These are phyloP conservation scores for Austrolebias charrua DNA, from an alignment of 2,797 vertebrate species.

Conservation along the genomic window DNA sequence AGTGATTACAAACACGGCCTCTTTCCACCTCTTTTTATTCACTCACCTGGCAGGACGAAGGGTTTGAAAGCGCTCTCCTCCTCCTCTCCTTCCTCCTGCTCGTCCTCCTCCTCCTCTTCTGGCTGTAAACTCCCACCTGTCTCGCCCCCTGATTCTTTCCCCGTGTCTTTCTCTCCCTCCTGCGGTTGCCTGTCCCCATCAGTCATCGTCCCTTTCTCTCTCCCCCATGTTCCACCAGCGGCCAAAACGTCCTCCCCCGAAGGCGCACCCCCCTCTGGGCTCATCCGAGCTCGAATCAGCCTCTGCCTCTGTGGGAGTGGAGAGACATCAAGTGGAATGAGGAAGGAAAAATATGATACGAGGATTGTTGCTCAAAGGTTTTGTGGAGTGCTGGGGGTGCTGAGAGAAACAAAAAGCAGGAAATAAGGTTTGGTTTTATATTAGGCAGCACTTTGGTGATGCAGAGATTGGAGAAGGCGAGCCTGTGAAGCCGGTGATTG, in stretches of 20 bases:
- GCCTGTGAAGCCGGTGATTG: too few species aligned
- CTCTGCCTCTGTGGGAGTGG: constrained; percentile 75
- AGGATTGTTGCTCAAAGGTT: constrained; percentile 1
- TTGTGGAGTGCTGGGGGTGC: too few species aligned
- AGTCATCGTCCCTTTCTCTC: constrained; percentile 67
- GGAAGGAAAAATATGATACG: not conserved
- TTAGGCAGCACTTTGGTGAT: too few species aligned
- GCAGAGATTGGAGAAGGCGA: too few species aligned
- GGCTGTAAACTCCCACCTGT: constrained; percentile 35
- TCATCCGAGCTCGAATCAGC: constrained; percentile 68
- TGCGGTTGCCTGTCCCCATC: constrained; percentile 63
- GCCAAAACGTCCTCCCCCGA: constrained; percentile 57
- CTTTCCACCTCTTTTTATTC: not conserved
- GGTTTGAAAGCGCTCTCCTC: constrained; percentile 69
- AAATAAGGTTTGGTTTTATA: too few species aligned
- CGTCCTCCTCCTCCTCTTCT: constrained; percentile 76
- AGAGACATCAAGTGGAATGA: not conserved
- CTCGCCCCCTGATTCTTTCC: constrained; percentile 38
- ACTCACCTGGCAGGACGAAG: constrained; percentile 75
- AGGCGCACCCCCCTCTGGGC: constrained; percentile 63
- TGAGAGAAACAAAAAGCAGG: too few species aligned
- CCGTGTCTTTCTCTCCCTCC: constrained; percentile 58
- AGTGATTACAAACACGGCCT: not conserved
- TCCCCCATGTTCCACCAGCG: constrained; percentile 51
- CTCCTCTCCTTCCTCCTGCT: constrained; percentile 63